These are phyloP conservation scores for Rhyacichthys aspro DNA, from an alignment of 2,797 vertebrate species.

Conservation along the genomic window DNA sequence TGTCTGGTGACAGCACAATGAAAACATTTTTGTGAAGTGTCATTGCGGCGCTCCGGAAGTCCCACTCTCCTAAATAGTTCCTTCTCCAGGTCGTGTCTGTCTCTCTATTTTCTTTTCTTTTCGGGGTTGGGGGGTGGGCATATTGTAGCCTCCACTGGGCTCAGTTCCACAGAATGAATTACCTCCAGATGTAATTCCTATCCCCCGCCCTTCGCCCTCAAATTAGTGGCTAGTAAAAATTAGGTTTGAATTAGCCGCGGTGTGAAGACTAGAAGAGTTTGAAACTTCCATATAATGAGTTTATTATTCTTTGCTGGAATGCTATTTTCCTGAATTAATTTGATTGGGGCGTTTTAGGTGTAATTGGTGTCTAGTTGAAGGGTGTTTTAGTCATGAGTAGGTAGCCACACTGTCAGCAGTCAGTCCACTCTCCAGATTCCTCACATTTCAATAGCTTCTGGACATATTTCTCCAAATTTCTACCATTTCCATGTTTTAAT, in stretches of 20 bases:
- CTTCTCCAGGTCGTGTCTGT: slow-evolving; percentile 62
- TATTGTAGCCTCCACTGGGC: slow-evolving; percentile 72
- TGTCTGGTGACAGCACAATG: slow-evolving; percentile 72
- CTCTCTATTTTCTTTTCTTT: slow-evolving; percentile 35
- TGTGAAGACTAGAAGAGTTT: slow-evolving; percentile 73
- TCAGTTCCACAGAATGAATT: slow-evolving; percentile 78
- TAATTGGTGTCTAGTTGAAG: slow-evolving; percentile 78
- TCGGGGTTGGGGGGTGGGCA: slow-evolving; percentile 4
- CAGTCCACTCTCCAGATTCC: slow-evolving; percentile 29
- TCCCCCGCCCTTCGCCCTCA: slow-evolving; percentile 69
- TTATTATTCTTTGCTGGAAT: slow-evolving; percentile 82
- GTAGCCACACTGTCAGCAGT: slow-evolving; percentile 59
- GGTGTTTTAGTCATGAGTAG: slow-evolving; percentile 71
- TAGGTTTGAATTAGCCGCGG: slow-evolving; percentile 81
- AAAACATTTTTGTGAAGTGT: slow-evolving; percentile 74
- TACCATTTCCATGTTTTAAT: slow-evolving; percentile 29
- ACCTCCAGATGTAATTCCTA: slow-evolving; percentile 84
- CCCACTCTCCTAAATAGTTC: slow-evolving; percentile 69
- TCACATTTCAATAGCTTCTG: slow-evolving; percentile 31
- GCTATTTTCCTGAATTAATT: slow-evolving; percentile 75
- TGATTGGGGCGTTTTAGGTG: slow-evolving; percentile 58
- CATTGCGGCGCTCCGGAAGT: slow-evolving; percentile 71
- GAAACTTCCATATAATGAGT: slow-evolving; percentile 84
- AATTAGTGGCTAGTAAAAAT: slow-evolving; percentile 86
- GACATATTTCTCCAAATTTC: slow-evolving; percentile 36